phyloP scores from a whole-genome alignment of 2,888 invertebrate species.

The Apocheima hispidaria region DNA sequence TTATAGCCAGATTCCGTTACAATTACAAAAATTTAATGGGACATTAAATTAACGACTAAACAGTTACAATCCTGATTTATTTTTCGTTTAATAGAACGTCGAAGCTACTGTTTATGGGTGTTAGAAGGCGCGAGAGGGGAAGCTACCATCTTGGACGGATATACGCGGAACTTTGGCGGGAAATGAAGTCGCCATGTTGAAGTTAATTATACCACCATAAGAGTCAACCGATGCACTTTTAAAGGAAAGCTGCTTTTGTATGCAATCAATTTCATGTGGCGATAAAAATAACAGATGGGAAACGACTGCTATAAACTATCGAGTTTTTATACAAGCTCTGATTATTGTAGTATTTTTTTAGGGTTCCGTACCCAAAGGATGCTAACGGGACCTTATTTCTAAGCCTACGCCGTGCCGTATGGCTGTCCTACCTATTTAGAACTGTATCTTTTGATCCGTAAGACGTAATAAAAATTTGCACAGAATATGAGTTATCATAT shows the following conservation, averaged over 20 bases:
- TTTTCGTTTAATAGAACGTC: constrained; percentile 37
- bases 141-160: constrained; percentile 58
- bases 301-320: not conserved
- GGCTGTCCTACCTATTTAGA: no score
- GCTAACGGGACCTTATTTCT: no score
- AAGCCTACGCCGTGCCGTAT: no score
- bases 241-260: constrained; percentile 22
- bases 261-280: not conserved
- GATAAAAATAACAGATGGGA: not conserved
- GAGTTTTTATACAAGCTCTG: no score
- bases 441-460: no score
- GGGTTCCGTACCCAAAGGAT: no score
- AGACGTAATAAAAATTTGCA: no score
- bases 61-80: constrained; percentile 14
- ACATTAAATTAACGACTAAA: constrained; percentile 15
- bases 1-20: constrained; percentile 28
- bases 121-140: constrained; percentile 46
- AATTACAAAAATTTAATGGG: constrained; percentile 22
- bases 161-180: constrained; percentile 53
- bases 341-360: no score
- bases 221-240: constrained; percentile 13
- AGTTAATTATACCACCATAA: constrained; percentile 30
- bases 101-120: constrained; percentile 41
- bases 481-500: no score
- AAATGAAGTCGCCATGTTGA: constrained; percentile 57